Conservation (phyloP, 2,113 vertebrate species). For the Gobio gobio region DNA sequence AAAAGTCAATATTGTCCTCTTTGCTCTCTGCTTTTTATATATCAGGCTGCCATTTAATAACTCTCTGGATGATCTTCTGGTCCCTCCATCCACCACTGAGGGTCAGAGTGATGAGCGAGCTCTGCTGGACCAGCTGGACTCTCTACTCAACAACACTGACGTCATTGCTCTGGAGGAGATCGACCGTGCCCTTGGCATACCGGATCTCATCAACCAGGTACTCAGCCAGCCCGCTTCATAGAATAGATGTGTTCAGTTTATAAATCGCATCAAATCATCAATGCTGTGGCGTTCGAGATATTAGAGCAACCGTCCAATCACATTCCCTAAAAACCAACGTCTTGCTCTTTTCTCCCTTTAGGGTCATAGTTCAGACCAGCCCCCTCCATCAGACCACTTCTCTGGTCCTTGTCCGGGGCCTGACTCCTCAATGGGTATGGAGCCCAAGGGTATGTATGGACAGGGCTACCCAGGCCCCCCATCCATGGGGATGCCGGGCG, state of each 20-base stretch:
- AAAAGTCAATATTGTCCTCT: background rate
- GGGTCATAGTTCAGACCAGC: constrained; percentile 82
- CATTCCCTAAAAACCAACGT: background rate
- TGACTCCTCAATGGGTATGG: constrained; percentile 84
- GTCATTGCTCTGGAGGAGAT: constrained; percentile 92
- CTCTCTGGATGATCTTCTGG: constrained; percentile 89
- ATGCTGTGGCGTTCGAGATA: background rate
- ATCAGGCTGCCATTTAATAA: constrained; percentile 84
- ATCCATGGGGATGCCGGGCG: constrained; percentile 81
- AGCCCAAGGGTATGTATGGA: constrained; percentile 88
- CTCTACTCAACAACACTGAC: constrained; percentile 90
- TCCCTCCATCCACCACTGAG: constrained; percentile 82
- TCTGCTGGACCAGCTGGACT: constrained; percentile 93
- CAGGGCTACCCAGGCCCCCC: constrained; percentile 86
- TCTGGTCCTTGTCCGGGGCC: constrained; percentile 69
- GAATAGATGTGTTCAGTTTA: constrained; percentile 33
- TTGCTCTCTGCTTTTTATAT: background rate
- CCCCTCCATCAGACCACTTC: constrained; percentile 81
- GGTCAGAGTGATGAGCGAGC: constrained; percentile 91
- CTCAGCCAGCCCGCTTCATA: background rate
- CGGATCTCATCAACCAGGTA: constrained; percentile 95
- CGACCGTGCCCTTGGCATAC: constrained; percentile 94
- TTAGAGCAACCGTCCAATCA: background rate
- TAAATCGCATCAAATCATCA: background rate
- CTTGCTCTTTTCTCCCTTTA: constrained; percentile 50